Conservation (phyloP, 2,113 vertebrate species). For the Castor canadensis region DNA sequence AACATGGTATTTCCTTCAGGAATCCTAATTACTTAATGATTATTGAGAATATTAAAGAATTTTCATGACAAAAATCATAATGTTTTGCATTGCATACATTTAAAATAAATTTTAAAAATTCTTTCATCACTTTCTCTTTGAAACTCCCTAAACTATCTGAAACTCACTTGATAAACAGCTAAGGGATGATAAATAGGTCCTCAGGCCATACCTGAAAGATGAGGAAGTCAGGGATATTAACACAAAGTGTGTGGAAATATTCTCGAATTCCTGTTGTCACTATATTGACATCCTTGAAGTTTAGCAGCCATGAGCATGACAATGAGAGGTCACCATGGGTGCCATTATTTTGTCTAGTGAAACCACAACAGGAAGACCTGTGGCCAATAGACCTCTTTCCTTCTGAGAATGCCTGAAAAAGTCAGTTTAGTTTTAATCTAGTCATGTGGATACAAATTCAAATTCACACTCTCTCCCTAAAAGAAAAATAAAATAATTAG, state of each 20-base stretch:
- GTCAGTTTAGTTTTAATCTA: slow-evolving; percentile 10
- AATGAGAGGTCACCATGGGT: neutral
- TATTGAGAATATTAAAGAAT: too few relatives aligned
- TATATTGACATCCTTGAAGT: neutral
- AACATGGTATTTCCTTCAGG: too few relatives aligned
- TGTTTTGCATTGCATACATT: too few relatives aligned
- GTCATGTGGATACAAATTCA: neutral
- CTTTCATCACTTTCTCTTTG: too few relatives aligned
- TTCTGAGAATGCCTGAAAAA: neutral
- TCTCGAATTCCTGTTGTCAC: neutral
- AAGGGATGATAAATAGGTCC: too few relatives aligned
- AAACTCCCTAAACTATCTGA: too few relatives aligned
- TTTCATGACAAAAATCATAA: too few relatives aligned
- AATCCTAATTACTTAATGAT: too few relatives aligned
- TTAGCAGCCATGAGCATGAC: neutral
- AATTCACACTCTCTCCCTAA: neutral
- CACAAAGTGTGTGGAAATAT: neutral
- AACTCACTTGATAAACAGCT: too few relatives aligned
- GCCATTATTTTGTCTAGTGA: neutral
- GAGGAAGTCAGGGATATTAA: neutral
- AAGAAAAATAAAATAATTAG: too few relatives aligned
- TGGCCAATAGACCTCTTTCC: neutral
- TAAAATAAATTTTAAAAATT: too few relatives aligned
- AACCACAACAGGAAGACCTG: neutral
- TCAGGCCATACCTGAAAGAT: too few relatives aligned